Evolutionary conservation across 2,888 invertebrate genomes (phyloP).

Genomic region (Brenthis hecate): DNA sequence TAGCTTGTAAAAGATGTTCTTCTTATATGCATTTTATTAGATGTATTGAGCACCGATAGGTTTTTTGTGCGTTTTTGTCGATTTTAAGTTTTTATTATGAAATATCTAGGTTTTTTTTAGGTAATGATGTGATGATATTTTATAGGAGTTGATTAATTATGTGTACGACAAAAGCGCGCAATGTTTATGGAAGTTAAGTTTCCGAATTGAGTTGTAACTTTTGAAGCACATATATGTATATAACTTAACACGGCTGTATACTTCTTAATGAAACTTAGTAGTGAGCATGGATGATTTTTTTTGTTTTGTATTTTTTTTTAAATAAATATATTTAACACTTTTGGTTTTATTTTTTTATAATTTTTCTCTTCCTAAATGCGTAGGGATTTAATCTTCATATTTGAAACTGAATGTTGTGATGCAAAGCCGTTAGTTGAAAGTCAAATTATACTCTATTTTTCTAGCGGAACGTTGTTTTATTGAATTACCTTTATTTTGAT

Average conservation of each 20-base stretch:
- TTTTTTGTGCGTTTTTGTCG: conserved; percentile 23
- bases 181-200: not conserved
- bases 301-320: conserved; percentile 72
- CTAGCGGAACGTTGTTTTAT: conserved; percentile 46
- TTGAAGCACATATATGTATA: conserved; percentile 29
- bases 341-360: conserved; percentile 53
- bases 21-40: conserved; percentile 23
- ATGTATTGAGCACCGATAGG: not conserved
- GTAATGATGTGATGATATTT: no score
- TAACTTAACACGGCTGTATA: conserved; percentile 54
- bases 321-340: conserved; percentile 79
- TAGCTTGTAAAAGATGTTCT: conserved; percentile 25
- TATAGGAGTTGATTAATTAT: no score
- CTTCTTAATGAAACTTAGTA: conserved; percentile 61
- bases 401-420: conserved; percentile 67
- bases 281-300: conserved; percentile 70
- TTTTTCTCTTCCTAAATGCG: conserved; percentile 40
- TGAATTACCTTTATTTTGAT: not conserved
- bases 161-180: conserved; percentile 10
- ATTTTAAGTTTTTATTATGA: not conserved
- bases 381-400: conserved; percentile 40
- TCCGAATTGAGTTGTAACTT: conserved; percentile 6
- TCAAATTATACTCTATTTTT: conserved; percentile 77
- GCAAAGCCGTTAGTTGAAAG: conserved; percentile 59
- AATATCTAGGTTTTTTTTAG: not conserved